These are phyloP conservation scores for Wasmannia auropunctata DNA, from an alignment of 1,140 invertebrate genomes.

Conservation along the genomic window DNA sequence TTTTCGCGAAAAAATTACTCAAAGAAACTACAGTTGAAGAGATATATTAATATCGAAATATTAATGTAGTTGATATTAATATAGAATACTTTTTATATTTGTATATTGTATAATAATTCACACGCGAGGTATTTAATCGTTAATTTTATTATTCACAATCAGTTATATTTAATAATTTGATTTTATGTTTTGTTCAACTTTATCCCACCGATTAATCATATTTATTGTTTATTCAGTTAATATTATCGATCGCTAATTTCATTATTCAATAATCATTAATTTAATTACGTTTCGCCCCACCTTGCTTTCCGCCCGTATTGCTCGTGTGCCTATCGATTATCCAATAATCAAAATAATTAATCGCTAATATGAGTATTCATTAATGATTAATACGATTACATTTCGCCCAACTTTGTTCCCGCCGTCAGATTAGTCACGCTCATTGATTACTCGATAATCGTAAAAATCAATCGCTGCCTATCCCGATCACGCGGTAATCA, in stretches of 20 bases:
- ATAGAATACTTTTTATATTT: neutral
- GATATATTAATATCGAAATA: too few species aligned
- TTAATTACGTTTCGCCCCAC: neutral
- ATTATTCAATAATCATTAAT: slow-evolving; percentile 15
- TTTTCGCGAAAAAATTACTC: neutral
- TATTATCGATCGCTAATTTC: slow-evolving; percentile 12
- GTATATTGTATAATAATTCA: neutral
- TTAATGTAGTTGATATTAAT: too few species aligned
- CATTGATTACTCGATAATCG: neutral
- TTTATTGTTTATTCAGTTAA: slow-evolving; percentile 10
- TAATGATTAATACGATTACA: slow-evolving; percentile 7
- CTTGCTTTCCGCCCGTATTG: neutral
- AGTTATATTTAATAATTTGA: neutral
- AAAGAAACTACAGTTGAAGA: neutral
- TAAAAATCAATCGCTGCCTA: slow-evolving; percentile 4
- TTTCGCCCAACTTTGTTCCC: neutral
- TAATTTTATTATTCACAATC: neutral
- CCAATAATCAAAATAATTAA: slow-evolving; percentile 27
- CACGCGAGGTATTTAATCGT: neutral
- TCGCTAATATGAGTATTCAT: neutral
- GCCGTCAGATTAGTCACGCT: neutral
- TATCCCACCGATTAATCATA: neutral
- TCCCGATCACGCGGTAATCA: neutral
- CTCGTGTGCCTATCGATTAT: neutral
- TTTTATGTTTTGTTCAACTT: neutral